Evolutionary conservation across 2,797 vertebrate genomes (phyloP).

Genomic region (Okamejei kenojei): DNA sequence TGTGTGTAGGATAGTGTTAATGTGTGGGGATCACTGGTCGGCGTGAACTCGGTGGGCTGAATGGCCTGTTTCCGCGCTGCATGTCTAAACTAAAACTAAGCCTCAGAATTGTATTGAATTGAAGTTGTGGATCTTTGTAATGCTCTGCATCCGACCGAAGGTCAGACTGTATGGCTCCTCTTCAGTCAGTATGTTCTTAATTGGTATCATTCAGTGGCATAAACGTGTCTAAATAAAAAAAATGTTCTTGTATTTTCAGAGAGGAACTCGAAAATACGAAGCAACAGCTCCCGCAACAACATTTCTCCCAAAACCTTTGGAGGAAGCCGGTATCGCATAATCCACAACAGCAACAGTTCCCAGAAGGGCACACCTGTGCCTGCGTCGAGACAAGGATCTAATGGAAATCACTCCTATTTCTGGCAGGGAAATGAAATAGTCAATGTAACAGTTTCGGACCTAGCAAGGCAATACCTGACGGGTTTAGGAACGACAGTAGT

Average conservation of each 20-base stretch:
- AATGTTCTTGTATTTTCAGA: neutral
- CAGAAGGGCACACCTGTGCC: neutral
- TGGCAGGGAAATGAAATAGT: neutral
- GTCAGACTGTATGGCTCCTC: neutral
- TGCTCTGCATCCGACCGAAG: neutral
- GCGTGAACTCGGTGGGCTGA: too few relatives aligned
- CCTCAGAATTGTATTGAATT: too few relatives aligned
- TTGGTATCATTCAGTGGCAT: too few relatives aligned
- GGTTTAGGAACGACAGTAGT: neutral
- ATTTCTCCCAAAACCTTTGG: neutral
- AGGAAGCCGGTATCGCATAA: too few relatives aligned
- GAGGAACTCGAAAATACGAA: neutral
- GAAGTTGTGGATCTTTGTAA: neutral
- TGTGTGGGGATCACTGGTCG: too few relatives aligned
- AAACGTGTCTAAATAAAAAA: too few relatives aligned
- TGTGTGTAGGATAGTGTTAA: too few relatives aligned
- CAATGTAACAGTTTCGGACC: neutral
- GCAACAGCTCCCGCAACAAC: rapidly evolving
- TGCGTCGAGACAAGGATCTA: neutral
- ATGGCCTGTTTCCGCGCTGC: too few relatives aligned
- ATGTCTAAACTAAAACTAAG: too few relatives aligned
- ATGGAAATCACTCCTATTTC: too few relatives aligned
- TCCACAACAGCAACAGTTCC: neutral
- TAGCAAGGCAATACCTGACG: neutral
- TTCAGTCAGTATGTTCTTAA: neutral